These are phyloP conservation scores for Aviceda subcristata DNA, from an alignment of 2,113 vertebrate species.

Conservation along the genomic window DNA sequence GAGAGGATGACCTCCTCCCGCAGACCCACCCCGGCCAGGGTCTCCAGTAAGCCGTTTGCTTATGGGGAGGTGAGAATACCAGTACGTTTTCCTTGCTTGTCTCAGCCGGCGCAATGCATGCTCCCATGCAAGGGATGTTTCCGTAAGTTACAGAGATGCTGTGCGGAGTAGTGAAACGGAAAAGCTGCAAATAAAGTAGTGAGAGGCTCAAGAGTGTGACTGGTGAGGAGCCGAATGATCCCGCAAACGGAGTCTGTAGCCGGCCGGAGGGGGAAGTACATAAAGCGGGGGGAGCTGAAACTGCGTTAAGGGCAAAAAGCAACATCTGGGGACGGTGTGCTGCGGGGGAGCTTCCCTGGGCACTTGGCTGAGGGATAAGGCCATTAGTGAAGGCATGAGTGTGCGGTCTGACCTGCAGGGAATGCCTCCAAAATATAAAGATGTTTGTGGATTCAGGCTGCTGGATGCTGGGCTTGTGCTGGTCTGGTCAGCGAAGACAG, in stretches of 20 bases:
- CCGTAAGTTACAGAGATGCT: not conserved
- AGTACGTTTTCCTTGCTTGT: too few relatives aligned
- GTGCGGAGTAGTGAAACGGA: not conserved
- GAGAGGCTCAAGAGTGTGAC: not conserved
- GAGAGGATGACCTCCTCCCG: not conserved
- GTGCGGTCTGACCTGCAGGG: not conserved
- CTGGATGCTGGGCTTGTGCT: not conserved
- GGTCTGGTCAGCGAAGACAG: not conserved
- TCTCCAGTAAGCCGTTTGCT: not conserved
- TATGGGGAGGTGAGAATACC: not conserved
- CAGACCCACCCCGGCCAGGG: too few relatives aligned
- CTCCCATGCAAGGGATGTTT: not conserved
- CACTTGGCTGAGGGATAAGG: too few relatives aligned
- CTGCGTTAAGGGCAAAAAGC: not conserved
- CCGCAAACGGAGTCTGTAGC: not conserved
- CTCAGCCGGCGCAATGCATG: fast-evolving
- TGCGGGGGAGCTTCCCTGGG: not conserved
- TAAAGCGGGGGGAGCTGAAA: not conserved
- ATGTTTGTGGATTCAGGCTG: not conserved
- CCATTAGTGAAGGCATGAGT: not conserved
- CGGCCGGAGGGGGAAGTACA: not conserved
- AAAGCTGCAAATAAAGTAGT: not conserved
- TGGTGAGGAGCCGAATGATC: not conserved
- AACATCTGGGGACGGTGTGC: not conserved
- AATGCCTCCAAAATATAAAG: not conserved